A percentile compares a stretch with the other conserved stretches of the same genome.
These are phyloP conservation scores for Leguminivora glycinivorella DNA, from an alignment of 1,140 invertebrate species.

Conservation along the genomic window DNA sequence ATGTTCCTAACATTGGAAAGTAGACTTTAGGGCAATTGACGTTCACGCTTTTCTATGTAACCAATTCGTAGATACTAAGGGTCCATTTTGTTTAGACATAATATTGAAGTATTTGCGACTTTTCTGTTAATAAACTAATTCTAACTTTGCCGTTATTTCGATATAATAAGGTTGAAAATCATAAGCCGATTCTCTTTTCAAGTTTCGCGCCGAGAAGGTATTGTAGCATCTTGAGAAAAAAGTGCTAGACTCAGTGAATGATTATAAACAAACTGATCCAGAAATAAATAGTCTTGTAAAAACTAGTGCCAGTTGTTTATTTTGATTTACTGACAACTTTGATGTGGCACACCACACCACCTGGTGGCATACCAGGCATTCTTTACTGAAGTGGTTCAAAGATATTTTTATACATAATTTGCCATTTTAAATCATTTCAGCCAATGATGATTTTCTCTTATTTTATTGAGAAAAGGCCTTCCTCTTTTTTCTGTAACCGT, in stretches of 20 bases:
- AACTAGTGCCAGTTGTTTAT: background rate
- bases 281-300: background rate
- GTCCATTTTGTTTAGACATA: background rate
- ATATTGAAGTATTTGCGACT: background rate
- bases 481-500: too few species aligned
- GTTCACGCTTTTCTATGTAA: background rate
- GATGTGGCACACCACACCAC: background rate
- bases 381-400: too few species aligned
- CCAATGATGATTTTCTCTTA: too few species aligned
- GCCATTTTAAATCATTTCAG: too few species aligned
- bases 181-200: background rate
- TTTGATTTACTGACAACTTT: background rate
- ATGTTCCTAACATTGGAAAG: background rate
- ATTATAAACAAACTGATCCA: conserved; percentile 3
- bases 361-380: background rate
- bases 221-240: background rate
- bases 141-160: background rate
- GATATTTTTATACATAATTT: too few species aligned
- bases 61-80: background rate
- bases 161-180: background rate
- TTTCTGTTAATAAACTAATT: background rate
- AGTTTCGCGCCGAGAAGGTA: background rate
- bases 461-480: too few species aligned
- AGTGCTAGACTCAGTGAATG: background rate
- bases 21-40: background rate